Conservation (phyloP, 2,888 invertebrate genomes). For the Thymelicus acteon region DNA sequence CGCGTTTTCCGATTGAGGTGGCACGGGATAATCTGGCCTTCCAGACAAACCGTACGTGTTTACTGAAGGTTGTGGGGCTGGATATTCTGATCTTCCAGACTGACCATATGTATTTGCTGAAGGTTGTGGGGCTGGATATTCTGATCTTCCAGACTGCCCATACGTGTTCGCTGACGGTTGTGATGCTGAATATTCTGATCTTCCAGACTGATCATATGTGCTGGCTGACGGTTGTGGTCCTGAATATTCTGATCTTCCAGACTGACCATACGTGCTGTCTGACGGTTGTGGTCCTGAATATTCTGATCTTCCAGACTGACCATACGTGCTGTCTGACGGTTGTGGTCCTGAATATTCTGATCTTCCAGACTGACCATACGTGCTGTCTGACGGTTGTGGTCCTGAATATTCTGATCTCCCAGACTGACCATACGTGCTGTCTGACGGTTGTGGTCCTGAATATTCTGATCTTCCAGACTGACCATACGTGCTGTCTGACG, state of each 20-base stretch:
- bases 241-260: slow-evolving; percentile 47
- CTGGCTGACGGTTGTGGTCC: slow-evolving; percentile 39
- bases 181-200: slow-evolving; percentile 33
- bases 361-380: slow-evolving; percentile 1
- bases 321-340: not conserved
- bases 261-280: slow-evolving; percentile 51
- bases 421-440: slow-evolving; percentile 50
- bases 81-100: slow-evolving; percentile 26
- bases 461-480: slow-evolving; percentile 18
- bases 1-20: not conserved
- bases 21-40: slow-evolving; percentile 44
- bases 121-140: not conserved
- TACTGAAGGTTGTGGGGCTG: slow-evolving; percentile 48
- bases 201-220: slow-evolving; percentile 50
- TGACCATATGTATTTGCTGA: not conserved
- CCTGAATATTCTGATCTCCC: slow-evolving; percentile 42
- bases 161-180: not conserved
- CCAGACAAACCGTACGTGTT: slow-evolving; percentile 52
- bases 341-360: not conserved
- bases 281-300: slow-evolving; percentile 45
- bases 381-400: not conserved
- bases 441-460: slow-evolving; percentile 45
- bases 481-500: not conserved
- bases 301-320: slow-evolving; percentile 10
- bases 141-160: not conserved